Percentiles rank a stretch among this genome's conserved stretches.
These are phyloP conservation scores for Capreolus pygargus DNA, from an alignment of 2,113 vertebrate genomes.

Conservation along the genomic window DNA sequence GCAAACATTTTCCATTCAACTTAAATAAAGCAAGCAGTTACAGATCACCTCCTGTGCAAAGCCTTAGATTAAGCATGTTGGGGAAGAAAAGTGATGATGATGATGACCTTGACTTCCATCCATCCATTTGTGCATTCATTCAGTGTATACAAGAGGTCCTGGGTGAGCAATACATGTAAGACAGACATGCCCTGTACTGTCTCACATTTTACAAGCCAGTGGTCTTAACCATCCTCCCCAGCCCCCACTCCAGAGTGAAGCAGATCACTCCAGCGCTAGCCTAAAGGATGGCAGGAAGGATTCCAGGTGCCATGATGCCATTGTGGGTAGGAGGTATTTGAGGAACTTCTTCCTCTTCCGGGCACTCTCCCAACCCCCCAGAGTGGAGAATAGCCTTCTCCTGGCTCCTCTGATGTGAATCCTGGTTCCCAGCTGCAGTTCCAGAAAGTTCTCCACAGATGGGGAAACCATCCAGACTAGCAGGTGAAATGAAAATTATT, in stretches of 20 bases:
- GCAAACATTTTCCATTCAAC: not conserved
- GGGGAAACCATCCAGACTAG: not conserved
- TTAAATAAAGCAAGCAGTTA: not conserved
- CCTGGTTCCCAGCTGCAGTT: fast-evolving
- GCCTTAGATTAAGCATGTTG: not conserved
- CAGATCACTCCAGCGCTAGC: not conserved
- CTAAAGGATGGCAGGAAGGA: not conserved
- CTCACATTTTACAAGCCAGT: not conserved
- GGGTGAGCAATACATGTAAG: not conserved
- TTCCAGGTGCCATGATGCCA: not conserved
- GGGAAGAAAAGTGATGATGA: not conserved
- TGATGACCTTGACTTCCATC: not conserved
- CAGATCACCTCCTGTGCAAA: not conserved
- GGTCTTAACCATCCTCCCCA: too few species aligned
- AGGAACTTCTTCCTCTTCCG: not conserved
- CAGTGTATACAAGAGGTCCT: not conserved
- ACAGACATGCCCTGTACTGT: fast-evolving
- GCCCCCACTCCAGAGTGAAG: not conserved
- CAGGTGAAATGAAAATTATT: not conserved
- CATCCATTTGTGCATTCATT: not conserved
- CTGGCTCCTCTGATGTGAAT: not conserved
- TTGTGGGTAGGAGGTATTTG: fast-evolving
- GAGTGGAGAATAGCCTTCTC: not conserved
- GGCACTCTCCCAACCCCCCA: not conserved
- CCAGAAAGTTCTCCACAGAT: not conserved